Evolutionary conservation across 2,888 invertebrate species (phyloP), one percentile per base, ranked within the genome.

Genomic region (Gasteruption jaculator): DNA sequence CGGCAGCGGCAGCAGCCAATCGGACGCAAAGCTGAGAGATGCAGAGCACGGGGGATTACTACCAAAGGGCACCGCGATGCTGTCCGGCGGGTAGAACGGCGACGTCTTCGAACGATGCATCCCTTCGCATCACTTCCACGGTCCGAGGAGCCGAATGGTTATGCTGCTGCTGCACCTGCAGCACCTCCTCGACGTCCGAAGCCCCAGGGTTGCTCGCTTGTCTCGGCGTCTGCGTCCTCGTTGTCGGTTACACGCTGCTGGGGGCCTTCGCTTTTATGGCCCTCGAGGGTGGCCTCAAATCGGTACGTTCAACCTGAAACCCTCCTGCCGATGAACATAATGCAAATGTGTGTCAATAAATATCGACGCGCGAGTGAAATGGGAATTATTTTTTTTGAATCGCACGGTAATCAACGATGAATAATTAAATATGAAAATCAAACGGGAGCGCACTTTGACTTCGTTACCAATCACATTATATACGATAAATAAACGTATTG

Each of bases 201-300:
- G 59, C 61, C 15, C 67, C 77, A 10, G 83, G 89, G 1, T 77
- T 88, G 6, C 76, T 91, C 51, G 86, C 89, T 6, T 88, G 90
- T 57, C 76, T 90, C 25, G 90, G 88, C 12, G 80, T 90, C 41
- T 88, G 88, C 70, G 80, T 85, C 53, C 79, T 95, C 40, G 92
- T 95, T 12, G 79, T 95, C 31, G 85, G 85, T 10, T 96, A 96
- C 75, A 91, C 93, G 49, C 80, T 94, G 35, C 79, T 93, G 58
- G 95, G 95, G 10, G 94, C 91, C 16, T 86, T 93, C 62, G 82
- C 92, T 44, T 96, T 95, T 73, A 85, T 88, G 71, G 85, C 86
- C 10, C 74, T 91, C 41, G 90, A 91, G 69, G 88, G 87, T 38
- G 77, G 78, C 43, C 61, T 74, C 34, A 76, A 77, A 48, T 48